These are phyloP conservation scores for Procavia capensis DNA, from an alignment of 2,113 vertebrate genomes.

Conservation along the genomic window DNA sequence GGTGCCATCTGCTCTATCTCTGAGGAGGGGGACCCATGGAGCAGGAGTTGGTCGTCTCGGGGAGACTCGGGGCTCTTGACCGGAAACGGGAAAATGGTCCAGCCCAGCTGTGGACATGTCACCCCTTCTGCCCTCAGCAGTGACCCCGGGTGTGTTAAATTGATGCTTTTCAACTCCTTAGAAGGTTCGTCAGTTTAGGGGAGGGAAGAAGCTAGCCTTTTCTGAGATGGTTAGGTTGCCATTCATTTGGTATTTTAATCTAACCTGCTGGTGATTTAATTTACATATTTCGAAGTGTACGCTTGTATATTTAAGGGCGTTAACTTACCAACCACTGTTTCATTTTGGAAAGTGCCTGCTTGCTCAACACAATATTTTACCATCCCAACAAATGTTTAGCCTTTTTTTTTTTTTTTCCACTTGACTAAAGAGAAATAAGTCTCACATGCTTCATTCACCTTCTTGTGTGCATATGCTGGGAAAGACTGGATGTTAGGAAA, in stretches of 20 bases:
- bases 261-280: slow-evolving; percentile 80
- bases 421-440: slow-evolving; percentile 80
- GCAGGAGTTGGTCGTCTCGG: slow-evolving; percentile 50
- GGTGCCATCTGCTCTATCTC: slow-evolving; percentile 74
- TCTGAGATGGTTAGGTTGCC: slow-evolving; percentile 53
- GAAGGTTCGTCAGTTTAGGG: slow-evolving; percentile 1
- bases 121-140: neutral
- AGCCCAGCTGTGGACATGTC: slow-evolving; percentile 13
- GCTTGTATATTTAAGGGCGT: slow-evolving; percentile 79
- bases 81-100: neutral
- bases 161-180: neutral
- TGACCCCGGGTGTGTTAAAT: neutral
- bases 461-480: slow-evolving; percentile 81
- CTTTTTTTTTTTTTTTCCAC: slow-evolving; percentile 68
- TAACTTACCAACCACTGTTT: slow-evolving; percentile 79
- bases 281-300: slow-evolving; percentile 77
- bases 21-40: neutral
- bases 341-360: slow-evolving; percentile 82
- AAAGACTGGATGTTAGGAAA: slow-evolving; percentile 78
- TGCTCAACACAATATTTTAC: slow-evolving; percentile 84
- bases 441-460: slow-evolving; percentile 79
- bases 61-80: slow-evolving; percentile 39
- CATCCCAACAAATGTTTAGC: slow-evolving; percentile 83
- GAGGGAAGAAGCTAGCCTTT: slow-evolving; percentile 43
- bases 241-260: slow-evolving; percentile 80